Evolutionary conservation across 2,888 invertebrate species (phyloP), one percentile per base, ranked within the genome.

Genomic region (Drosophila mimetica): DNA sequence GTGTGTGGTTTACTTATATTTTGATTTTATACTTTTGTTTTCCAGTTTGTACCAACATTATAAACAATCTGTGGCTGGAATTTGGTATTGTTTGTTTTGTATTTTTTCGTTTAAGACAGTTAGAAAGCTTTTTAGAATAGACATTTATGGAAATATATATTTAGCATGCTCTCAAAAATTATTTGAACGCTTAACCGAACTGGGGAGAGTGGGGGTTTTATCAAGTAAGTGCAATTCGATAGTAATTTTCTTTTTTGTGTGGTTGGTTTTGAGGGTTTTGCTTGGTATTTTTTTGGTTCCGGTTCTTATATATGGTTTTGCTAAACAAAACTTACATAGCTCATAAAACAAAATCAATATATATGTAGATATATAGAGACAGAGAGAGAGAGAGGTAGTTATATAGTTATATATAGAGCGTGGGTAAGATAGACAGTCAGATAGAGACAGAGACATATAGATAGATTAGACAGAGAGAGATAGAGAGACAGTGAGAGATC

Each of bases 111-210:
- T 61, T 59, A 71, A 46, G 75, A 75, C 81, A 75, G 79, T 84
- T 76, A 76, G 82, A 77, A 84, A 86, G 81, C 78, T 79, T 74
- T 76, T 89, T 87, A 89, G 76, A 80, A 85, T 86, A 89, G 89
- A 89, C 89, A 89, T 84, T 89, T 88, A 89, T 82, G 79, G 79
- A 88, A 89, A 85, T 85, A 77, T 88, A 88, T 84, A 77, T 80
- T 80, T 85, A 85, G 89, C 89, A 89, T 89, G 89, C 89, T 85
- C 80, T 89, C 85, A 89, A 89, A 89, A 86, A 80, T 79, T 88
- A 82, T 88, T 87, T 66, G 75, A 89, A 89, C 90, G 64, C 76
- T 89, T 88, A 88, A 81, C 79, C 75, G 59, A 83, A 75, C 76
- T 76, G 72, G 67, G 78, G 71, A 51, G 76, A 55, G 76, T 53